phyloP scores from a whole-genome alignment of 2,797 vertebrate species.

The Chaetophractus vellerosus region DNA sequence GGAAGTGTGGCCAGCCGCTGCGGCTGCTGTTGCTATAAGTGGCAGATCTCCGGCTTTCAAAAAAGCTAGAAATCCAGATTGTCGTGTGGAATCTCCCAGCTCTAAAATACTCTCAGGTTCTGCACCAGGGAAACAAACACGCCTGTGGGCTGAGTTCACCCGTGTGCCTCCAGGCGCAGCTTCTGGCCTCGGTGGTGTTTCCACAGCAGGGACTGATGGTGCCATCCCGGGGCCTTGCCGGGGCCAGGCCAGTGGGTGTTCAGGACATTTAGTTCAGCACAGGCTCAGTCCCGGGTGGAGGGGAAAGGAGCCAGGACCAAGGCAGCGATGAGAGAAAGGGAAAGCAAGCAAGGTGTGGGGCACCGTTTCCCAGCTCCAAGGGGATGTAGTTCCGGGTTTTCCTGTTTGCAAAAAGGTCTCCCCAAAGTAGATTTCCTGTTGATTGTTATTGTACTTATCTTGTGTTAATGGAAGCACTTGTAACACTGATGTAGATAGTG shows the following conservation, averaged over 20 bases:
- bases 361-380: rapidly evolving
- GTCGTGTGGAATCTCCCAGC: rapidly evolving
- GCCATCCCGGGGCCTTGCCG: rapidly evolving
- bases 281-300: rapidly evolving
- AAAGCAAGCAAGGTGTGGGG: rapidly evolving
- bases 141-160: rapidly evolving
- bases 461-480: too few species aligned
- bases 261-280: neutral
- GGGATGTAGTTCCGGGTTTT: rapidly evolving
- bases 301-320: too few species aligned
- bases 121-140: too few species aligned
- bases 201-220: neutral
- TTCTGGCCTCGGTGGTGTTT: neutral
- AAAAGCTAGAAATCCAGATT: neutral
- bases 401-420: neutral
- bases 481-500: too few species aligned
- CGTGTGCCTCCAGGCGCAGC: neutral
- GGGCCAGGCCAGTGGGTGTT: rapidly evolving
- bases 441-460: too few species aligned
- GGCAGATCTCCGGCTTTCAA: rapidly evolving
- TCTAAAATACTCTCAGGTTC: neutral
- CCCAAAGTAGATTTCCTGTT: too few species aligned
- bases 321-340: rapidly evolving
- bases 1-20: rapidly evolving
- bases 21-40: rapidly evolving